Evolutionary conservation across 2,113 vertebrate species (phyloP).

Genomic region (Python bivittatus): DNA sequence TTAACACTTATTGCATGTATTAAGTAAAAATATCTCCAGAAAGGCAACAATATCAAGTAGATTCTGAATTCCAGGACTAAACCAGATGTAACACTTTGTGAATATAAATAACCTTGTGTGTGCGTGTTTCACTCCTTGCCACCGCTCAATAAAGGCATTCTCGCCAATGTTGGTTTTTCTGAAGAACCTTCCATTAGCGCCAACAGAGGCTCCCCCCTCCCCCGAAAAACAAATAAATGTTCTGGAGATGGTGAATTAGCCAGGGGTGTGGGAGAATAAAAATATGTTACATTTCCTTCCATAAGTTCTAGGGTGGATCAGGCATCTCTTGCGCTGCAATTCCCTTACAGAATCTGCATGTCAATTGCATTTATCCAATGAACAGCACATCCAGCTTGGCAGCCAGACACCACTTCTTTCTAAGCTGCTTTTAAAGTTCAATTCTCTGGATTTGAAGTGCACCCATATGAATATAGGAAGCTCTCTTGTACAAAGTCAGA

Average conservation of each 20-base stretch:
- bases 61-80: neutral
- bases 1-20: neutral
- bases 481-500: neutral
- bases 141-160: neutral
- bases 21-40: neutral
- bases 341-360: neutral
- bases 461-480: neutral
- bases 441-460: neutral
- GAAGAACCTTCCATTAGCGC: neutral
- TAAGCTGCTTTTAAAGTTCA: neutral
- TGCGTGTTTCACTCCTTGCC: neutral
- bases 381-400: neutral
- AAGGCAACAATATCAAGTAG: neutral
- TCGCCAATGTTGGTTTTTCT: neutral
- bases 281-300: neutral
- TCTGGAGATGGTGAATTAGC: neutral
- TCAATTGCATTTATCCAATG: too few species aligned
- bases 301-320: neutral
- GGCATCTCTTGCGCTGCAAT: neutral
- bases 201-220: neutral
- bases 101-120: neutral
- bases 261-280: neutral
- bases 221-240: neutral
- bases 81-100: neutral
- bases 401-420: neutral